phyloP scores from a whole-genome alignment of 2,113 vertebrate genomes.

The Callorhinus ursinus region DNA sequence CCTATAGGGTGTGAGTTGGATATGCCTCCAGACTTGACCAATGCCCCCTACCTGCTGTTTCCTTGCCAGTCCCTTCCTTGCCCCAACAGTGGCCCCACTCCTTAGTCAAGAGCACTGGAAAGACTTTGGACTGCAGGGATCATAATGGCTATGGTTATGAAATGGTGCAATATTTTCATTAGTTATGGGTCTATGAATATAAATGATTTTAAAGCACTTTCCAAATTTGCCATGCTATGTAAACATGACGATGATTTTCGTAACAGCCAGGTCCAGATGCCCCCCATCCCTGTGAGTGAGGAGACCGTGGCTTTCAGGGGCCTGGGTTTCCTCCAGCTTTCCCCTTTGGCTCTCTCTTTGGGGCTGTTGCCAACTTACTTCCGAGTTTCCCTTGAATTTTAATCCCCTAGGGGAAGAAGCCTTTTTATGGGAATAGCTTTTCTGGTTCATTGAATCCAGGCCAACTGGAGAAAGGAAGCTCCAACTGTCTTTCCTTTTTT shows the following conservation, averaged over 20 bases:
- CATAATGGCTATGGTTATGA: not conserved
- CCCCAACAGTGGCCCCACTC: not conserved
- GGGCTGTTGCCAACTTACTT: not conserved
- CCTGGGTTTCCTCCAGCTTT: not conserved
- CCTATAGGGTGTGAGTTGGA: not conserved
- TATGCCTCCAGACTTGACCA: not conserved
- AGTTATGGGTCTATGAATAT: not conserved
- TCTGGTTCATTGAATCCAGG: not conserved
- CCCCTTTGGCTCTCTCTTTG: not conserved
- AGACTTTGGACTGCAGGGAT: not conserved
- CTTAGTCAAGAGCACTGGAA: not conserved
- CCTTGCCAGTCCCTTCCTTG: not conserved
- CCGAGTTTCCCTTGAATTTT: not conserved
- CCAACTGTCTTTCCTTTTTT: not conserved
- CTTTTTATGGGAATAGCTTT: not conserved
- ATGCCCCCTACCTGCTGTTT: not conserved
- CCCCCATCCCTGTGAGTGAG: not conserved
- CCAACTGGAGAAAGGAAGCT: not conserved
- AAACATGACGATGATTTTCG: not conserved
- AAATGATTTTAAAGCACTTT: conserved; percentile 22
- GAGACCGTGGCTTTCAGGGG: not conserved
- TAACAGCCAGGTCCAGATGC: not conserved
- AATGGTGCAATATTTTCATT: not conserved
- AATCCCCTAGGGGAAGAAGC: not conserved
- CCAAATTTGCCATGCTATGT: not conserved